Base-by-base conservation (phyloP, 2,797 vertebrate genomes). In the Poecilia gillii region DNA sequence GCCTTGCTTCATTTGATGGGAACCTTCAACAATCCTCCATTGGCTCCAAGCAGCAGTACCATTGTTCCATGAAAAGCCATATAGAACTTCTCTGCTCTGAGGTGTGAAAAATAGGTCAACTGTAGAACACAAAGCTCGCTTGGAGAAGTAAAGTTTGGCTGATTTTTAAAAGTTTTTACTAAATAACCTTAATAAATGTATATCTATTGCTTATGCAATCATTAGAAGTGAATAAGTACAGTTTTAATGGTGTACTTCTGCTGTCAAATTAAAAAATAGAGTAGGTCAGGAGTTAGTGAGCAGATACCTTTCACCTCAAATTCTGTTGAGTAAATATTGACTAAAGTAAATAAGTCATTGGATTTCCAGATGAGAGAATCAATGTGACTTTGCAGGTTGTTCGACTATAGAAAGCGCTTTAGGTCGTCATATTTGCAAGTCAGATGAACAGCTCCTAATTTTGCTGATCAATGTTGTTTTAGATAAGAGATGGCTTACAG, bases 401-500 rank as follows among this genome's bases (percentile, higher is more conserved):
- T 23, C 25, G 8, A 36, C 9, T 55, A 62, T 62, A 57, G 25
- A 28, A 57, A 28, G 46, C 1, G 20, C 23, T 25, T 74, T 33
- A 7, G 8, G 39, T 74, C 36, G 23, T 20, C 33, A 66, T 66
- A 39, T 20, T 7, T 14, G 43, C 13, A 20, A 13, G 20, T 66
- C 28, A n/a, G 41, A 76, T 13, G 28, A 64, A 7, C 8, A 45
- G 55, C 55, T 47, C 36, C 0, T 1, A 11, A 31, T 66, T 45
- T 13, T 66, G 8, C 45, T 43, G 46, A 36, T 13, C n/a, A 14
- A 64, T 20, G 51, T 46, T 53, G 71, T 74, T 74, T 18, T 20
- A 59, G 23, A 41, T 85, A 46, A 76, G 23, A 89, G 87, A 85
- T 81, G 84, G 84, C 86, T 84, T 80, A 45, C 6, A 80, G 80